Evolutionary conservation across 2,888 invertebrate genomes (phyloP).

Genomic region (Campaea margaritaria): DNA sequence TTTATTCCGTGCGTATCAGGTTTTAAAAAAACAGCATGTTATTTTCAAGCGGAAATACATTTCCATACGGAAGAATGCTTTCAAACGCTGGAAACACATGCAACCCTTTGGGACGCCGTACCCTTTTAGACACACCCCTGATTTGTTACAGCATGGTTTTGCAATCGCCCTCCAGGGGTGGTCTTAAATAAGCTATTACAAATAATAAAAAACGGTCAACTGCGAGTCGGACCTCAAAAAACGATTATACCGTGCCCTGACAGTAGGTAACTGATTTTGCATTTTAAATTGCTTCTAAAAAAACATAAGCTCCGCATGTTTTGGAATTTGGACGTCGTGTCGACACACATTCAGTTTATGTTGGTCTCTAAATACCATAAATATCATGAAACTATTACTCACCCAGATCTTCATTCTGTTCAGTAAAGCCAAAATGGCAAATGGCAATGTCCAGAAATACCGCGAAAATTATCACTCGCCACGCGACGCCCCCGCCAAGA

Average conservation of each 20-base stretch:
- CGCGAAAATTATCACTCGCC: constrained; percentile 60
- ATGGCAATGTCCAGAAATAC: constrained; percentile 59
- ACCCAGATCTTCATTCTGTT: constrained; percentile 73
- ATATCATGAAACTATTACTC: constrained; percentile 40
- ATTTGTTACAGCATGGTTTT: constrained; percentile 41
- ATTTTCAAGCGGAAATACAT: constrained; percentile 11
- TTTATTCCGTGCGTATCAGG: neutral
- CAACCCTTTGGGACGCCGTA: constrained; percentile 25
- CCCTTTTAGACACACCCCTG: constrained; percentile 31
- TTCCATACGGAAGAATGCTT: constrained; percentile 2
- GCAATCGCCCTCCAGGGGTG: constrained; percentile 33
- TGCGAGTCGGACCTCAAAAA: too few species aligned
- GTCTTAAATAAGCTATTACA: constrained; percentile 16
- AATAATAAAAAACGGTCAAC: constrained; percentile 7
- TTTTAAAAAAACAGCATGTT: neutral
- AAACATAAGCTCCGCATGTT: too few species aligned
- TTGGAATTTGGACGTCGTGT: too few species aligned
- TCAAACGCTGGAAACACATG: constrained; percentile 19
- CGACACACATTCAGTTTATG: too few species aligned
- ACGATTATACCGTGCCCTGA: too few species aligned
- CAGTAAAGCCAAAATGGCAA: constrained; percentile 62
- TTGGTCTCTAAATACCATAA: neutral
- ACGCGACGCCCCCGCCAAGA: constrained; percentile 62
- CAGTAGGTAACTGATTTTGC: too few species aligned
- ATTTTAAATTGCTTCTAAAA: too few species aligned